These are phyloP conservation scores for Idaea aversata DNA, from an alignment of 2,888 invertebrate genomes.

Conservation along the genomic window DNA sequence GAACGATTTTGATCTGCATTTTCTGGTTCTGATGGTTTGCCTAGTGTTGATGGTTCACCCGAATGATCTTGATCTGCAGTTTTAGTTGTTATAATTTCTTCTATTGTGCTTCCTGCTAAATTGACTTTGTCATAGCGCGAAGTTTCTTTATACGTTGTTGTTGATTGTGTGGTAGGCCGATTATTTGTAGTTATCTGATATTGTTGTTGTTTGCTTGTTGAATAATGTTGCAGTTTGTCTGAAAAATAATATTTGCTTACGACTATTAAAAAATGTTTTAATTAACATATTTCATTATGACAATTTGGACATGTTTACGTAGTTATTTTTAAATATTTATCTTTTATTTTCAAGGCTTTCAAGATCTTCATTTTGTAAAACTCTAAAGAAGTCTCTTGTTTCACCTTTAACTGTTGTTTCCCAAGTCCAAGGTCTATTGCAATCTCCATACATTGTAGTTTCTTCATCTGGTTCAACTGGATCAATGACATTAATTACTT, in stretches of 20 bases:
- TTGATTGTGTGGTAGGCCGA: no score
- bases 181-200: no score
- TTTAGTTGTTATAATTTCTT: no score
- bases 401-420: conserved; percentile 46
- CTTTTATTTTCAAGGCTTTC: no score
- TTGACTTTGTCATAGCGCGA: no score
- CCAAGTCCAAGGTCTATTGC: conserved; percentile 42
- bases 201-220: not conserved
- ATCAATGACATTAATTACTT: no score
- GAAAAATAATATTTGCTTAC: not conserved
- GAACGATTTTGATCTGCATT: no score
- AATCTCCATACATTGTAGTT: conserved; percentile 11
- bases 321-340: not conserved
- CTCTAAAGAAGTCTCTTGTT: conserved; percentile 50
- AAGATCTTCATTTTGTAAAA: conserved; percentile 23
- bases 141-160: no score
- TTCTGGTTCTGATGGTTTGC: no score
- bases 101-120: no score
- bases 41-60: no score
- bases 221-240: not conserved
- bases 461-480: not conserved
- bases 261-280: not conserved
- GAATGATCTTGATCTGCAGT: no score
- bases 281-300: not conserved
- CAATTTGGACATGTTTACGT: not conserved